Evolutionary conservation across 1,140 invertebrate genomes (phyloP), one percentile per base, ranked within the genome.

Genomic region (Atta cephalotes): DNA sequence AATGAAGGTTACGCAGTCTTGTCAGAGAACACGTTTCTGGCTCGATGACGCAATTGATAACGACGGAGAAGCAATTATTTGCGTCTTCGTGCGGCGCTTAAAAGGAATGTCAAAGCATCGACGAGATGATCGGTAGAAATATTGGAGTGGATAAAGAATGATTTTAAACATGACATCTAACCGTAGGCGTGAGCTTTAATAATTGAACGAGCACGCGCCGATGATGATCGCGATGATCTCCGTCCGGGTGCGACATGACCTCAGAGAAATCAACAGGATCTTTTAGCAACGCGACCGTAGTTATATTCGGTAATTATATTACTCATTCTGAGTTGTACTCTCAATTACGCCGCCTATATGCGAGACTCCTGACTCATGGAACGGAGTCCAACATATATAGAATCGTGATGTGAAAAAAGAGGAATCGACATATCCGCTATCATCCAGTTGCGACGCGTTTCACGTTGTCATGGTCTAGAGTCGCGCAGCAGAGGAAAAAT

Each of bases 401-500:
- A 60, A 39, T 60, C 14, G n/a, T 14, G 49, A 80, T 58, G 12
- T 18, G 7, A 21, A 45, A 56, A 70, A 39, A 72, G 14, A 10
- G 18, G 31, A n/a, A 49, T 62, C 7, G 25, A 49, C 28, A 10
- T 14, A n/a, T 68, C 16, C 14, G 25, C 25, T 62, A 35, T 82
- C 18, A 45, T 45, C 25, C 31, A 45, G 16, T 9, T 14, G 58
- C 21, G 28, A 58, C n/a, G 21, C 12, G 25, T 70, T 31, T 16
- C n/a, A 60, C n/a, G 53, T 25, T 12, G 70, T 49, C 21, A 39
- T 10, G 49, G 35, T 18, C n/a, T n/a, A n/a, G 12, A 49, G 3
- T 18, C 51, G 35, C 14, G 18, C 35, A 12, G 25, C 3, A 16
- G 45, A 58, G 78, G 53, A 87, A 84, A 88, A 88, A 87, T 87